phyloP scores from a whole-genome alignment of 2,888 invertebrate species.

The Tridacna crocea region DNA sequence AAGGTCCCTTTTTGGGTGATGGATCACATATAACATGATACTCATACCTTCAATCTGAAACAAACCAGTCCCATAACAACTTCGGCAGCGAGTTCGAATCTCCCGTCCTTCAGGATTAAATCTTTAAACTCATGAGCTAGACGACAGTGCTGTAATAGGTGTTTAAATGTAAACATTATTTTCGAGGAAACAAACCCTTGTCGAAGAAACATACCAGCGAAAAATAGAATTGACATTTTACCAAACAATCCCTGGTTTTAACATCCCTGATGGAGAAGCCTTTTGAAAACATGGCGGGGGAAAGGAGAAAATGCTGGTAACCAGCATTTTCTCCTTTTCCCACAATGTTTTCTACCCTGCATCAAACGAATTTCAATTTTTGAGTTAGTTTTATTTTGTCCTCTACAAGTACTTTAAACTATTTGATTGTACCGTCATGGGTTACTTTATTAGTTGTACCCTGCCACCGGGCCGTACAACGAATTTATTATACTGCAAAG shows the following conservation, averaged over 20 bases:
- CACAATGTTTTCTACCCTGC: not conserved
- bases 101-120: constrained; percentile 88
- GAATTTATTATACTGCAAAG: too few species aligned
- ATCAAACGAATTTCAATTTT: not conserved
- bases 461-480: too few species aligned
- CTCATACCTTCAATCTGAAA: constrained; percentile 90
- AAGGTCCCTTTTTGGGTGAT: too few species aligned
- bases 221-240: not conserved
- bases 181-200: not conserved
- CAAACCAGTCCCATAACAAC: constrained; percentile 95
- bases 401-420: too few species aligned
- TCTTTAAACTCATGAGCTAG: constrained; percentile 92
- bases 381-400: not conserved
- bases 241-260: not conserved
- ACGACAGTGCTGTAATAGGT: constrained; percentile 82
- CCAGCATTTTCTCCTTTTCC: not conserved
- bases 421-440: too few species aligned
- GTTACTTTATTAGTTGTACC: too few species aligned
- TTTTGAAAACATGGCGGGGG: not conserved
- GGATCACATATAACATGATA: not conserved
- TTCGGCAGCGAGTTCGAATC: constrained; percentile 93
- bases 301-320: not conserved
- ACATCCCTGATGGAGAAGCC: not conserved
- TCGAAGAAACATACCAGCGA: not conserved
- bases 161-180: not conserved